Percentiles rank a stretch among this genome's conserved stretches.
phyloP scores from a whole-genome alignment of 2,888 invertebrate genomes.

The Mesorhabditis belari region DNA sequence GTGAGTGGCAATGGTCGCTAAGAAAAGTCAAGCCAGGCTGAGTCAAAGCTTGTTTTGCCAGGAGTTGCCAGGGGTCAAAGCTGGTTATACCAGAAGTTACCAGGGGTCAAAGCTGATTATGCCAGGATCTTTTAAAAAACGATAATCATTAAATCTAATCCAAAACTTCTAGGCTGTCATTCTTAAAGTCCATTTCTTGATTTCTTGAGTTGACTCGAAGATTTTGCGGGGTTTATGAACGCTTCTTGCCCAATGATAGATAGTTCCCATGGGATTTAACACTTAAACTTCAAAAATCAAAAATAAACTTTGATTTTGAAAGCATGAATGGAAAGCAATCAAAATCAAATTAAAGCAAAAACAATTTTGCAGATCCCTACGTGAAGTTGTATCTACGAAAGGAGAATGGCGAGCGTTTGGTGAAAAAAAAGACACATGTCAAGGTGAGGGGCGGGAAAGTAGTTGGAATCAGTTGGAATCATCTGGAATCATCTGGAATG shows the following conservation, averaged over 20 bases:
- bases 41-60: no score
- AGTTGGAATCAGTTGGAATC: not conserved
- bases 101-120: no score
- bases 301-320: no score
- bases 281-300: no score
- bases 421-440: conserved; percentile 97
- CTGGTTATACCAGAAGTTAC: no score
- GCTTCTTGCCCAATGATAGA: not conserved
- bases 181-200: not conserved
- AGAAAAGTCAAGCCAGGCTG: no score
- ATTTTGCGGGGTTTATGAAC: not conserved
- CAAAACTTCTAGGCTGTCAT: not conserved
- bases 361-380: conserved; percentile 69
- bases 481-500: no score
- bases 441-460: conserved; percentile 71
- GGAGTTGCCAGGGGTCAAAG: no score
- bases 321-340: not conserved
- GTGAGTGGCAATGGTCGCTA: no score
- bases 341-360: not conserved
- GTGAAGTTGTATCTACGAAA: conserved; percentile 96
- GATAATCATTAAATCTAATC: no score
- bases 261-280: not conserved
- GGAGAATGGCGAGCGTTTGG: conserved; percentile 76
- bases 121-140: no score
- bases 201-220: not conserved